These are phyloP conservation scores for Melanargia galathea DNA, from an alignment of 2,888 invertebrate genomes.

Conservation along the genomic window DNA sequence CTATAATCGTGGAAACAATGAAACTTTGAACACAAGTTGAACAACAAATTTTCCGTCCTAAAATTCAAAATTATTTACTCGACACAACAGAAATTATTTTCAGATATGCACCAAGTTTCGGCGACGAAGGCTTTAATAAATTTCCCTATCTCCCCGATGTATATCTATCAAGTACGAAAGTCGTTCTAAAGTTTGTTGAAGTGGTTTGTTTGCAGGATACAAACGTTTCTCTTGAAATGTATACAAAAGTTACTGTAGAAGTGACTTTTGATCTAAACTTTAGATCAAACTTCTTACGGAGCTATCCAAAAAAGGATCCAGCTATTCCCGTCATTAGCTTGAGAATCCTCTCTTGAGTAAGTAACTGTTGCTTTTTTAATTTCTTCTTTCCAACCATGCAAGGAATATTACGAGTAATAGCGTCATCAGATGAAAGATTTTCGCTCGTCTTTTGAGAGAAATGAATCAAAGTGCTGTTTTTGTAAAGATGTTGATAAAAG, in stretches of 20 bases:
- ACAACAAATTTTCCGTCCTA: slow-evolving; percentile 17
- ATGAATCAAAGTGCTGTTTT: too few relatives aligned
- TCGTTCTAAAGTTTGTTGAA: slow-evolving; percentile 53
- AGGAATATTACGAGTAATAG: too few relatives aligned
- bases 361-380: too few relatives aligned
- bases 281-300: too few relatives aligned
- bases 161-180: slow-evolving; percentile 60
- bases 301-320: too few relatives aligned
- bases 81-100: slow-evolving; percentile 47
- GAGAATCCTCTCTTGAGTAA: too few relatives aligned
- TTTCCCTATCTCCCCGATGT: slow-evolving; percentile 59
- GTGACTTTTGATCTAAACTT: background rate
- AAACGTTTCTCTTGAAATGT: slow-evolving; percentile 55
- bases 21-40: slow-evolving; percentile 2
- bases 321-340: too few relatives aligned
- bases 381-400: too few relatives aligned
- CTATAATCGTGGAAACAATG: background rate
- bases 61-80: slow-evolving; percentile 32
- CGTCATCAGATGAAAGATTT: too few relatives aligned
- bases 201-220: slow-evolving; percentile 61
- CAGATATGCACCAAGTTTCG: slow-evolving; percentile 54
- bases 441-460: too few relatives aligned
- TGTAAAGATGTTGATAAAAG: too few relatives aligned
- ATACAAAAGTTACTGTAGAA: slow-evolving; percentile 54
- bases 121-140: slow-evolving; percentile 50